A percentile compares a stretch with the other conserved stretches of the same genome.
These are phyloP conservation scores for Apodemus speciosus DNA, from an alignment of 2,113 vertebrate genomes.

Conservation along the genomic window DNA sequence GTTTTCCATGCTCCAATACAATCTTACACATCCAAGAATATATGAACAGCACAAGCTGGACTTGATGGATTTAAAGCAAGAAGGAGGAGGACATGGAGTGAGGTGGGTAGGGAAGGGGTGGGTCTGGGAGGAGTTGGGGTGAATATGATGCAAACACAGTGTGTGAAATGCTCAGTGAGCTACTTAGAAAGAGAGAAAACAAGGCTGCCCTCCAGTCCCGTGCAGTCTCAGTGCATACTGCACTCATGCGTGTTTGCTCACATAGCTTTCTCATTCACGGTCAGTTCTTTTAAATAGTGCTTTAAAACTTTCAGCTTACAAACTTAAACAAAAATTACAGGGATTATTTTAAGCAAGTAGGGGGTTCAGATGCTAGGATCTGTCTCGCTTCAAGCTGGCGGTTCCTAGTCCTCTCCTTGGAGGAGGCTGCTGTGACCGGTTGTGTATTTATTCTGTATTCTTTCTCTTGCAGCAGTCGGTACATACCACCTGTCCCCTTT, in stretches of 20 bases:
- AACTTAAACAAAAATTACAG: background rate
- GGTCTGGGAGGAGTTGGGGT: background rate
- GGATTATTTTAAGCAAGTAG: conserved; percentile 35
- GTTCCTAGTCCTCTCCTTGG: background rate
- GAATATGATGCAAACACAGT: background rate
- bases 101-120: background rate
- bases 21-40: too few species aligned
- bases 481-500: background rate
- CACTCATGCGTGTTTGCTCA: background rate
- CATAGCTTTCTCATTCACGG: background rate
- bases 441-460: conserved; percentile 46
- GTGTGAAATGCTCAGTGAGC: background rate
- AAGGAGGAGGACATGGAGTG: background rate
- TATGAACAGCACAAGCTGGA: background rate
- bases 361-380: background rate
- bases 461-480: conserved; percentile 10
- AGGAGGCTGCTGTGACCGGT: background rate
- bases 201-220: background rate
- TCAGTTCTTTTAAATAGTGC: conserved; percentile 18
- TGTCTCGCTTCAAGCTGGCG: conserved; percentile 8
- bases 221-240: background rate
- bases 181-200: background rate
- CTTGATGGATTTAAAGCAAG: background rate
- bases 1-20: background rate
- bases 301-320: conserved; percentile 18